Percentiles rank a stretch among this genome's conserved stretches.
Conservation (phyloP, 2,797 vertebrate species). For the Semaprochilodus insignis region DNA sequence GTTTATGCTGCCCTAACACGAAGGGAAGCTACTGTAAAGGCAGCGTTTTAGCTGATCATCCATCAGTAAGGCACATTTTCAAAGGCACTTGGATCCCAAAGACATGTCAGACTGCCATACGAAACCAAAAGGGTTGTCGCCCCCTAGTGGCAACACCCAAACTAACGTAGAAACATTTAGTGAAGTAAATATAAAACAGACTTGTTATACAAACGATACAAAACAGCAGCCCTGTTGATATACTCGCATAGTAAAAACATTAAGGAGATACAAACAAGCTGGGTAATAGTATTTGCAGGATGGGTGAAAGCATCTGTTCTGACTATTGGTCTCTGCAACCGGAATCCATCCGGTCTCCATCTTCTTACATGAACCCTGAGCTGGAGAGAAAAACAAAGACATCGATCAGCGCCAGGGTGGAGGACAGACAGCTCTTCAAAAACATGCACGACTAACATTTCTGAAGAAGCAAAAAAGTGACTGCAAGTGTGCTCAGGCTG, state of each 20-base stretch:
- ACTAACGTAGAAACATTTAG: not conserved
- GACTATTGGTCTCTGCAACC: not conserved
- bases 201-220: constrained; percentile 38
- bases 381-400: constrained; percentile 11
- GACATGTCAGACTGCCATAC: not conserved
- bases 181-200: constrained; percentile 33
- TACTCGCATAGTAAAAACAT: constrained; percentile 24
- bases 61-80: constrained; percentile 24
- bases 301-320: constrained; percentile 21
- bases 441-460: not conserved
- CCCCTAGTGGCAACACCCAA: constrained; percentile 19
- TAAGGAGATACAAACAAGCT: constrained; percentile 30
- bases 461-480: not conserved
- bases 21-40: not conserved
- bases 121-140: not conserved
- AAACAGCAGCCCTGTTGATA: constrained; percentile 46
- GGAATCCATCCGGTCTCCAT: constrained; percentile 13
- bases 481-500: not conserved
- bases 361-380: constrained; percentile 46
- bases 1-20: not conserved
- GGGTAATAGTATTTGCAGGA: constrained; percentile 21
- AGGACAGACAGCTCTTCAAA: not conserved
- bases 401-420: not conserved
- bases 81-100: constrained; percentile 35
- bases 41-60: not conserved